Percentiles rank a stretch among this genome's conserved stretches.
These are phyloP conservation scores for Hoplias malabaricus DNA, from an alignment of 2,113 vertebrate species.

Conservation along the genomic window DNA sequence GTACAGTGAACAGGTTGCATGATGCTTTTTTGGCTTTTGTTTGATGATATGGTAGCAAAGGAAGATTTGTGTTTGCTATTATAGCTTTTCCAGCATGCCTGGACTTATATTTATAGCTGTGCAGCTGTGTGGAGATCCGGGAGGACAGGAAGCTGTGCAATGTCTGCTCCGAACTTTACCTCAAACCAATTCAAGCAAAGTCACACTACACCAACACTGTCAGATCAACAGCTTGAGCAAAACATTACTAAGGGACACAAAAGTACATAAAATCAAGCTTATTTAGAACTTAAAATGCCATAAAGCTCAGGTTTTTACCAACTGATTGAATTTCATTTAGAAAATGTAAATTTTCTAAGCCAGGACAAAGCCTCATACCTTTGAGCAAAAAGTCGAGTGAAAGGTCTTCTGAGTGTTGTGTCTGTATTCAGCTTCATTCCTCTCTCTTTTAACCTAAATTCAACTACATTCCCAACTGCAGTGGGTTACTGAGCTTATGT, in stretches of 20 bases:
- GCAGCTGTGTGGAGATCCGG: conserved; percentile 56
- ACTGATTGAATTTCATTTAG: too few species aligned
- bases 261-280: too few species aligned
- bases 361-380: too few species aligned
- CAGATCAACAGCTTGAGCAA: neutral
- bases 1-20: neutral
- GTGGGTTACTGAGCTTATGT: too few species aligned
- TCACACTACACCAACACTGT: neutral
- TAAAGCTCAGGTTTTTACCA: too few species aligned
- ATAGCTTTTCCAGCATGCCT: conserved; percentile 43
- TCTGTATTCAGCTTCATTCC: too few species aligned
- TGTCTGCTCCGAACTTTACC: conserved; percentile 30
- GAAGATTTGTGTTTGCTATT: neutral
- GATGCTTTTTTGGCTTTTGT: neutral
- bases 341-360: too few species aligned
- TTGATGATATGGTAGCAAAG: neutral
- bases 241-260: neutral
- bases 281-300: too few species aligned
- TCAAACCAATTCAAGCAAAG: neutral
- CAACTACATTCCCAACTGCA: too few species aligned
- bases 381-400: too few species aligned
- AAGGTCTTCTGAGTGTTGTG: too few species aligned
- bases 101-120: conserved; percentile 53
- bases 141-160: conserved; percentile 57
- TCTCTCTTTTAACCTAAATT: too few species aligned